Evolutionary conservation across 2,797 vertebrate genomes (phyloP).

Genomic region (Mormyrops boulengeri): DNA sequence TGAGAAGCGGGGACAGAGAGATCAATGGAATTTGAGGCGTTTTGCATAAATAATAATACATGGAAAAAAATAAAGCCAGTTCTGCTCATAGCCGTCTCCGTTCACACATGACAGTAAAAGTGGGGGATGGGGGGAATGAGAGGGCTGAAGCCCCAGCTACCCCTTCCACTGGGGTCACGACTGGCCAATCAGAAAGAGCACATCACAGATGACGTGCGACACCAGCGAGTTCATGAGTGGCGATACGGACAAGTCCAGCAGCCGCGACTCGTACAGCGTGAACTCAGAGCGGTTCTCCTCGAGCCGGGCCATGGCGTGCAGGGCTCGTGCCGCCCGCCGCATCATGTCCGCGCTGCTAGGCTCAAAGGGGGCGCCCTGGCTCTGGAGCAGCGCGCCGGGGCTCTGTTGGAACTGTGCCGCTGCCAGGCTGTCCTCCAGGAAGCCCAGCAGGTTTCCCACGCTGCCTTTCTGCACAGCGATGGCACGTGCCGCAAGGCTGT

Average conservation of each 20-base stretch:
- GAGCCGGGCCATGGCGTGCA: slow-evolving; percentile 93
- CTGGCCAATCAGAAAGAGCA: slow-evolving; percentile 98
- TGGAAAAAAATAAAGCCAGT: slow-evolving; percentile 65
- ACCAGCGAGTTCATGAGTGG: slow-evolving; percentile 98
- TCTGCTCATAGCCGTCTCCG: slow-evolving; percentile 76
- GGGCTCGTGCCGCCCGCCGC: slow-evolving; percentile 90
- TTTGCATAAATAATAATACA: slow-evolving; percentile 98
- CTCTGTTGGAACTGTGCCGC: slow-evolving; percentile 97
- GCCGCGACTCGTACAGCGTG: slow-evolving; percentile 93
- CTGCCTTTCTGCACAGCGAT: slow-evolving; percentile 95
- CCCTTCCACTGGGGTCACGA: slow-evolving; percentile 93
- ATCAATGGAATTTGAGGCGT: slow-evolving; percentile 96
- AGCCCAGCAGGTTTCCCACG: slow-evolving; percentile 93
- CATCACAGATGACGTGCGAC: slow-evolving; percentile 97
- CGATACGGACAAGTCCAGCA: slow-evolving; percentile 97
- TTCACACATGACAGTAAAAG: slow-evolving; percentile 66
- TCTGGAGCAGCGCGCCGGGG: slow-evolving; percentile 84
- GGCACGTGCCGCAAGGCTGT: slow-evolving; percentile 84
- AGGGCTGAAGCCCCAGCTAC: slow-evolving; percentile 36
- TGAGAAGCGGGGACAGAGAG: slow-evolving; percentile 75
- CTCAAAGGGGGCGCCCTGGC: slow-evolving; percentile 87
- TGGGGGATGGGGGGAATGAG: slow-evolving; percentile 18
- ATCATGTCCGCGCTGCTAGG: slow-evolving; percentile 99
- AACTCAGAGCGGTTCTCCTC: slow-evolving; percentile 99
- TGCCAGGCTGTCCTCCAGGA: slow-evolving; percentile 96